Evolutionary conservation across 2,113 vertebrate genomes (phyloP).

Genomic region (Mustela lutreola): DNA sequence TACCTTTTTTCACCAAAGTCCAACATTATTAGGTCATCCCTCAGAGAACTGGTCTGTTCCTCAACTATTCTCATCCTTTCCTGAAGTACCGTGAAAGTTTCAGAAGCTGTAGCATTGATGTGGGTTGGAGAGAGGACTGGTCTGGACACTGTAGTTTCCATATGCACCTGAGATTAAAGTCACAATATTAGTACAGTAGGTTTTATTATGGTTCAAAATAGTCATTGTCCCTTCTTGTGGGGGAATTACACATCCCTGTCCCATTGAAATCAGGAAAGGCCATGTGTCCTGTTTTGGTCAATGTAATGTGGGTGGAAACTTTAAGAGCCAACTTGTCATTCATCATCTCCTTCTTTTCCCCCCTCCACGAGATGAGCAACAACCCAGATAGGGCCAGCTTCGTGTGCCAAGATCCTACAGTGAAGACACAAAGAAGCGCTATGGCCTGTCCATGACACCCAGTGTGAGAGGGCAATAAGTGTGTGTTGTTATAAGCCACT

Average conservation of each 20-base stretch:
- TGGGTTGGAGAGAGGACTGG: constrained; percentile 76
- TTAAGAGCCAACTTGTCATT: background rate
- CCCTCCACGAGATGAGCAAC: background rate
- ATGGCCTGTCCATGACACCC: background rate
- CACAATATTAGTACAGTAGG: background rate
- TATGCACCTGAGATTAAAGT: constrained; percentile 43
- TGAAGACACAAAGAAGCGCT: background rate
- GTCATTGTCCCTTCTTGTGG: background rate
- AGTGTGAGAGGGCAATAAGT: background rate
- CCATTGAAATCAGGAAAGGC: background rate
- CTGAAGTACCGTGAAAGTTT: constrained; percentile 84
- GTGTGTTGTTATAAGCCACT: background rate
- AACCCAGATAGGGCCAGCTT: background rate
- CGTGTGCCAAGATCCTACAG: background rate
- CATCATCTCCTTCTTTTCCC: background rate
- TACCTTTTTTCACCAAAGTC: constrained; percentile 78
- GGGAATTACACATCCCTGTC: background rate
- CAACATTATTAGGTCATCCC: constrained; percentile 82
- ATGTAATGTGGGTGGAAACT: background rate
- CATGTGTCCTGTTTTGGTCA: background rate
- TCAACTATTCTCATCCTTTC: constrained; percentile 87
- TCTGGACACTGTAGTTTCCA: constrained; percentile 72
- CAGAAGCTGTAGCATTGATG: constrained; percentile 82
- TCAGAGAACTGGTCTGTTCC: constrained; percentile 84
- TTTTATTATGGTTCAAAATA: background rate